Conservation (phyloP, 2,797 vertebrate species). For the Apodemus agrarius region DNA sequence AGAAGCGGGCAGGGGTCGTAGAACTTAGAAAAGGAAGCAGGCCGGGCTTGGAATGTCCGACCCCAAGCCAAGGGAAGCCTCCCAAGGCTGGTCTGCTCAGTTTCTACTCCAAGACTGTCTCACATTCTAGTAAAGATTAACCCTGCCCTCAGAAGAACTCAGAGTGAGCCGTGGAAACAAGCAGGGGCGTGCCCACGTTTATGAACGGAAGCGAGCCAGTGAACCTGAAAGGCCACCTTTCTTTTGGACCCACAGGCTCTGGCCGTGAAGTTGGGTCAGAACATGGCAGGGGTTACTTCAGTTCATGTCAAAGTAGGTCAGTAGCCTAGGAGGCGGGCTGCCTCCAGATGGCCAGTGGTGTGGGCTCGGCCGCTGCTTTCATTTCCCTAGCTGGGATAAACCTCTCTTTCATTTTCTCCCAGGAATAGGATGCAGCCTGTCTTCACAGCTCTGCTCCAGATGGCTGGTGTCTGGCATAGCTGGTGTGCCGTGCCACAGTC, state of each 20-base stretch:
- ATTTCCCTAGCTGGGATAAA: neutral
- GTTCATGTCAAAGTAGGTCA: neutral
- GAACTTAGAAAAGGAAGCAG: neutral
- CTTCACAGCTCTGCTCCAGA: neutral
- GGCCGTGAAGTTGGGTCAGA: neutral
- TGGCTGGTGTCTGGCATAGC: accelerated
- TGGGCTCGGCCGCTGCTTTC: neutral
- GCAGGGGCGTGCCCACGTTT: neutral
- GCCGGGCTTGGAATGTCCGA: neutral
- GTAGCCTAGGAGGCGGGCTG: neutral
- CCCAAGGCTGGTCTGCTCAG: neutral
- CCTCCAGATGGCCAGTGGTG: neutral
- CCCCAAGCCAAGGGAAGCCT: neutral
- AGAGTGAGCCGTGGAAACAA: neutral
- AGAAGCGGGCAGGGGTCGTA: neutral
- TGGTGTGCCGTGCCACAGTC: neutral
- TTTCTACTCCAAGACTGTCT: constrained; percentile 16
- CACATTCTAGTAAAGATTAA: constrained; percentile 53
- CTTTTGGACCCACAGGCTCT: neutral
- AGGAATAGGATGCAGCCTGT: neutral
- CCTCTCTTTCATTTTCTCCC: neutral
- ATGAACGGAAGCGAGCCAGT: constrained; percentile 18
- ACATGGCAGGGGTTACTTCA: neutral
- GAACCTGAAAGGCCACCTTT: constrained; percentile 23
- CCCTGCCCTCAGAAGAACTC: constrained; percentile 62